phyloP scores from a whole-genome alignment of 2,888 invertebrate species.

The Cryptus armator region DNA sequence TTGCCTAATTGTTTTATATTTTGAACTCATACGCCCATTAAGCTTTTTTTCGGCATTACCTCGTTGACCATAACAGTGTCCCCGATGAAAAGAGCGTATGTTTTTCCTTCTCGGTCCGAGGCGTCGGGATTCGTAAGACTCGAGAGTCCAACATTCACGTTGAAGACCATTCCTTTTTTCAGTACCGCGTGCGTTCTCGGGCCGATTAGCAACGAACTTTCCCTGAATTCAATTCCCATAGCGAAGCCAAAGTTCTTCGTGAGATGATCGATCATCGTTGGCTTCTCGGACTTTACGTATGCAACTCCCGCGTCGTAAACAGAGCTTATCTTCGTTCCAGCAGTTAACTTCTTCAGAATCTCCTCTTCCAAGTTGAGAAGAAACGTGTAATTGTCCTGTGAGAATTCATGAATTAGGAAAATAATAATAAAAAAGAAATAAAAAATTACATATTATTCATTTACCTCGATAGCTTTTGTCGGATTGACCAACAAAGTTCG shows the following conservation, averaged over 20 bases:
- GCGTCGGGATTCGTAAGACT: constrained; percentile 94
- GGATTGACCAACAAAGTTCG: constrained; percentile 99
- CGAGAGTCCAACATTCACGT: constrained; percentile 96
- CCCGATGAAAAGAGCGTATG: constrained; percentile 97
- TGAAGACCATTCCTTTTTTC: constrained; percentile 98
- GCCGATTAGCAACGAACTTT: constrained; percentile 96
- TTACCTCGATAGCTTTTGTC: constrained; percentile 88
- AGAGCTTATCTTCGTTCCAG: constrained; percentile 93
- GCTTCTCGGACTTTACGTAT: constrained; percentile 94
- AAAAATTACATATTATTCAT: not conserved
- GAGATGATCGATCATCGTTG: constrained; percentile 94
- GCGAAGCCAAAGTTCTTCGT: constrained; percentile 98
- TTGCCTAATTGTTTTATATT: constrained; percentile 23
- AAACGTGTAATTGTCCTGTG: constrained; percentile 96
- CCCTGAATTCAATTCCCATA: constrained; percentile 99
- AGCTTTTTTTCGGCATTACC: constrained; percentile 83
- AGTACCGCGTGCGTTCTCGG: constrained; percentile 93
- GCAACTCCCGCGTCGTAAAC: constrained; percentile 94
- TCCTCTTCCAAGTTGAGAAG: constrained; percentile 96
- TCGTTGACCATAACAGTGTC: constrained; percentile 99
- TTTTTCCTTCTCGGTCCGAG: constrained; percentile 94
- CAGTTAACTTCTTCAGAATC: constrained; percentile 93
- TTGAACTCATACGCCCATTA: not conserved
- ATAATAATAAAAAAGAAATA: constrained; percentile 7
- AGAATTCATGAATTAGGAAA: constrained; percentile 47